Evolutionary conservation across 2,797 vertebrate species (phyloP), one percentile per base, ranked within the genome.

Genomic region (Sorex maritimensis): DNA sequence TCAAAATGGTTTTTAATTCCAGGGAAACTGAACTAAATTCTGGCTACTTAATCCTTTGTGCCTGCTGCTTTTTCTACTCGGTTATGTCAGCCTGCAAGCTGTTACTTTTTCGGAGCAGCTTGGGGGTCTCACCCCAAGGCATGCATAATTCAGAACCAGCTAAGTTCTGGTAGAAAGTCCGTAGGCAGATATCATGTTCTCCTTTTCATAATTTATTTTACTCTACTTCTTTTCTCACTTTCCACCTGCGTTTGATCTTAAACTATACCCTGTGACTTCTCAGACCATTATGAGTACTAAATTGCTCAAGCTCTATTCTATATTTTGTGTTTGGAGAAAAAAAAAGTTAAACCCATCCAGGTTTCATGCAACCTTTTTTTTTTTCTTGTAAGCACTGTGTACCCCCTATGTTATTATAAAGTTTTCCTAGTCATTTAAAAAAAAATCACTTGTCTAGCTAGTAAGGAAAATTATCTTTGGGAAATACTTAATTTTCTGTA

Each of bases 391-490:
- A 61, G 58, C 6, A 19, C 21, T 61, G 17, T 61, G 58, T 21
- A 61, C 58, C 4, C 17, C 15, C 21, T 52, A 52, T 11, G 10
- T 52, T 52, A 52, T 9, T 52, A 52, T 9, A 52, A 9, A 52
- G 11, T 52, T 52, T 52, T 52, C 10, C 13, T 52, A 52, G 49
- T 61, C 23, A 23, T 61, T 55, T 61, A 5, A 61, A 61, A 71
- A 71, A 74, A 90, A 63, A 19, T 63, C 93, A 19, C 75, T 69
- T 77, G 11, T 86, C 58, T 24, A 55, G 24, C 26, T 63, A 65
- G 28, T 73, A 78, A 87, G 13, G 3, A 49, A 58, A 88, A 41
- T 67, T 41, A 2, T 74, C 24, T 71, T 89, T 79, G 8, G n/a
- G 34, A 71, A 58, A 41, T 30, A 4, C 12, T 80, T 89, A 30